A percentile compares a stretch with the other conserved stretches of the same genome.
These are phyloP conservation scores for Drosophila parthenogenetica DNA, from an alignment of 2,888 invertebrate genomes.

Conservation along the genomic window DNA sequence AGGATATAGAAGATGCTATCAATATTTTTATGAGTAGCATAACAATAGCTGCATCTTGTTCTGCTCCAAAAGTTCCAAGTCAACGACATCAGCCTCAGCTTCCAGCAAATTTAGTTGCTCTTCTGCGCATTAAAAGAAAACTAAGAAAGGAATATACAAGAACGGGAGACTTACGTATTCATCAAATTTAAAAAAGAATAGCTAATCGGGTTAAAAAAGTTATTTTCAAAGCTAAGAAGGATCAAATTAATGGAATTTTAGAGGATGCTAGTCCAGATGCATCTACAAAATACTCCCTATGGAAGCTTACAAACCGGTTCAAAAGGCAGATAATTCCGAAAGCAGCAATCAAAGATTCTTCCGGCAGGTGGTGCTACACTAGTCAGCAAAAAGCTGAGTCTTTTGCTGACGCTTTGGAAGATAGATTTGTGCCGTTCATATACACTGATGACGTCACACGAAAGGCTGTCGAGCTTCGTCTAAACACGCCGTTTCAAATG, in stretches of 20 bases:
- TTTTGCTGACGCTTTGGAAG: slow-evolving; percentile 8
- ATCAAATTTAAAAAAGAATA: slow-evolving; percentile 10
- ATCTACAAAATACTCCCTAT: slow-evolving; percentile 1
- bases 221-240: not conserved
- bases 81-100: not conserved
- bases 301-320: slow-evolving; percentile 4
- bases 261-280: not conserved
- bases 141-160: slow-evolving; percentile 11
- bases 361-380: slow-evolving; percentile 8
- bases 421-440: slow-evolving; percentile 4
- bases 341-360: not conserved
- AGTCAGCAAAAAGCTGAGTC: slow-evolving; percentile 10
- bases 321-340: not conserved
- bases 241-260: not conserved
- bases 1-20: slow-evolving; percentile 19
- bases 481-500: slow-evolving; percentile 14
- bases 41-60: not conserved
- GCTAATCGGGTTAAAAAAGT: slow-evolving; percentile 8
- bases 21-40: not conserved
- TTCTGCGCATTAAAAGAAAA: slow-evolving; percentile 1
- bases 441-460: not conserved
- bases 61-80: too few species aligned
- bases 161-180: slow-evolving; percentile 13
- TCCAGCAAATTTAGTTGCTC: not conserved
- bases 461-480: not conserved